A percentile compares a stretch with the other conserved stretches of the same genome.
phyloP scores from a whole-genome alignment of 2,113 vertebrate genomes.

The Rhodinocichla rosea region DNA sequence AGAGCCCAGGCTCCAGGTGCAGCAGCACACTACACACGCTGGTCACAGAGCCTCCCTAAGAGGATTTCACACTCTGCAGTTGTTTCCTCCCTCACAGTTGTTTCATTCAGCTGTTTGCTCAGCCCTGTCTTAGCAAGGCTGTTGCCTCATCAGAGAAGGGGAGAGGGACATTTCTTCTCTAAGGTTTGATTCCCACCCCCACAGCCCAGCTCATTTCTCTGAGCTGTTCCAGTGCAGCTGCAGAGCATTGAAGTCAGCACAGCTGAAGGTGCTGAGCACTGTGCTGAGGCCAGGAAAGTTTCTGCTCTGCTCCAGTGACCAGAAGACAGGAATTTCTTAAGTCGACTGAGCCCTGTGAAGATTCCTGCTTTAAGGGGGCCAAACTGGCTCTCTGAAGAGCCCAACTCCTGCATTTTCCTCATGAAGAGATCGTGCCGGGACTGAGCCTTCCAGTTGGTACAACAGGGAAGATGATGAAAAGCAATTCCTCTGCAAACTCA shows the following conservation, averaged over 20 bases:
- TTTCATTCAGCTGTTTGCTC: not conserved
- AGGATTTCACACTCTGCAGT: not conserved
- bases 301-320: not conserved
- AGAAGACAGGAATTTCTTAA: not conserved
- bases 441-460: not conserved
- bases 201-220: not conserved
- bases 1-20: not conserved
- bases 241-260: not conserved
- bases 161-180: not conserved
- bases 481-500: not conserved
- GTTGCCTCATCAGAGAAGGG: not conserved
- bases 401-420: not conserved
- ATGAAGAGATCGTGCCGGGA: not conserved
- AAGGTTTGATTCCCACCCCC: not conserved
- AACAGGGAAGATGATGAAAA: not conserved
- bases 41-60: not conserved
- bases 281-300: fast-evolving
- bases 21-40: fast-evolving
- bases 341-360: not conserved
- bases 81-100: not conserved
- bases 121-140: not conserved
- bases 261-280: fast-evolving
- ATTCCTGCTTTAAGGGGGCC: not conserved
- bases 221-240: not conserved
- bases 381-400: not conserved